Evolutionary conservation across 2,888 invertebrate species (phyloP).

Genomic region (Cheilosia soror): DNA sequence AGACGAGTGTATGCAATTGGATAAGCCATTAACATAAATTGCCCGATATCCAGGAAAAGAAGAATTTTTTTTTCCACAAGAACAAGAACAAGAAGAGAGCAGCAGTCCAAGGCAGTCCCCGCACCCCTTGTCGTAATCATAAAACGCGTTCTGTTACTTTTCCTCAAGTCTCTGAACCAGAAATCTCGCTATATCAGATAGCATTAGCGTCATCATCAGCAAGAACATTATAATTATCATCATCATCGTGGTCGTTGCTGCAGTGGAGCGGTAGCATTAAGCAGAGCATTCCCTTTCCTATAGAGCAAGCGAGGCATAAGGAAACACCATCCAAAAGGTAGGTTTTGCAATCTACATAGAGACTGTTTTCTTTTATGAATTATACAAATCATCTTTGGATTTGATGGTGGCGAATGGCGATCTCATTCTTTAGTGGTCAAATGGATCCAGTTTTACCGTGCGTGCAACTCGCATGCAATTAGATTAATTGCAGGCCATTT

Average conservation of each 20-base stretch:
- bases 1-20: conserved; percentile 30
- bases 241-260: conserved; percentile 47
- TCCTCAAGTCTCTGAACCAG: conserved; percentile 57
- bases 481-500: conserved; percentile 69
- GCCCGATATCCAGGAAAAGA: conserved; percentile 34
- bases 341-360: conserved; percentile 54
- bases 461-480: conserved; percentile 60
- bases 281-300: conserved; percentile 50
- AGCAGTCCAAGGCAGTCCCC: background rate
- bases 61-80: conserved; percentile 20
- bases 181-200: conserved; percentile 61
- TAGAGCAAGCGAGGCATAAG: conserved; percentile 32
- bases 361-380: conserved; percentile 47
- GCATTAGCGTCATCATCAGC: conserved; percentile 70
- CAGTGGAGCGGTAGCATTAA: conserved; percentile 38
- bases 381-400: conserved; percentile 63
- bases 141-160: conserved; percentile 68
- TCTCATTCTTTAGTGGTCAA: conserved; percentile 54
- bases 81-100: background rate
- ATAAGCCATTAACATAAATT: conserved; percentile 47
- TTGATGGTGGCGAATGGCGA: conserved; percentile 35
- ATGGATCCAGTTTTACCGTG: conserved; percentile 51
- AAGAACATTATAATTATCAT: conserved; percentile 69
- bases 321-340: conserved; percentile 57
- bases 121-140: conserved; percentile 29